Conservation (phyloP, 2,888 invertebrate species). For the Zootermopsis nevadensis region DNA sequence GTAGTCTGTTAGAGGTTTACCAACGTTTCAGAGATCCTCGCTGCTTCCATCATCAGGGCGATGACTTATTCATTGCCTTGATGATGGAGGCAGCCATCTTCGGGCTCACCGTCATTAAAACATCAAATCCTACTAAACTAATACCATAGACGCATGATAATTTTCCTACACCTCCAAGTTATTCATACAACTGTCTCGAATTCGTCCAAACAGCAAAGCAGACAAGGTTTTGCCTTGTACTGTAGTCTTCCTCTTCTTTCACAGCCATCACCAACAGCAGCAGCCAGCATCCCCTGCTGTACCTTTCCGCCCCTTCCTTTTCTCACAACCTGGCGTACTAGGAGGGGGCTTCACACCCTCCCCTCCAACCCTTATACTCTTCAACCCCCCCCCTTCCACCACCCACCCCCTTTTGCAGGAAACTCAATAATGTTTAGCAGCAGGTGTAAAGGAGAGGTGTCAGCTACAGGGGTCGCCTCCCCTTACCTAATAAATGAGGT, state of each 20-base stretch:
- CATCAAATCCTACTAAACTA: no score
- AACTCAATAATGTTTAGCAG: slow-evolving; percentile 53
- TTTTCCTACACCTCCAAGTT: no score
- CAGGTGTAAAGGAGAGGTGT: slow-evolving; percentile 67
- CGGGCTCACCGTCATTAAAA: no score
- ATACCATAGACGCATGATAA: no score
- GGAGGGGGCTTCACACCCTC: slow-evolving; percentile 24
- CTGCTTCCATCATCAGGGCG: no score
- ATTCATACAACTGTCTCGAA: no score
- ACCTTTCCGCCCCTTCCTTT: slow-evolving; percentile 27
- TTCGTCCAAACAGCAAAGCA: no score
- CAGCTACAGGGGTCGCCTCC: slow-evolving; percentile 65
- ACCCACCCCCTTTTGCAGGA: slow-evolving; percentile 38
- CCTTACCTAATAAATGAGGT: slow-evolving; percentile 68
- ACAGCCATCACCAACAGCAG: slow-evolving; percentile 33
- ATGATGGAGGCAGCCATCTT: no score
- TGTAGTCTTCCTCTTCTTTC: slow-evolving; percentile 37
- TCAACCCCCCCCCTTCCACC: background rate
- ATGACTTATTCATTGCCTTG: no score
- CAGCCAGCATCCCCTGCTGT: slow-evolving; percentile 31
- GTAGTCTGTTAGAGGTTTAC: no score
- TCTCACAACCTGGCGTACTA: slow-evolving; percentile 40
- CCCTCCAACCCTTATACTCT: background rate
- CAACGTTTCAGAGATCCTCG: no score
- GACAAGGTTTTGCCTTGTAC: slow-evolving; percentile 30